Conservation (phyloP, 2,888 invertebrate genomes). For the Melinopterus prodromus region DNA sequence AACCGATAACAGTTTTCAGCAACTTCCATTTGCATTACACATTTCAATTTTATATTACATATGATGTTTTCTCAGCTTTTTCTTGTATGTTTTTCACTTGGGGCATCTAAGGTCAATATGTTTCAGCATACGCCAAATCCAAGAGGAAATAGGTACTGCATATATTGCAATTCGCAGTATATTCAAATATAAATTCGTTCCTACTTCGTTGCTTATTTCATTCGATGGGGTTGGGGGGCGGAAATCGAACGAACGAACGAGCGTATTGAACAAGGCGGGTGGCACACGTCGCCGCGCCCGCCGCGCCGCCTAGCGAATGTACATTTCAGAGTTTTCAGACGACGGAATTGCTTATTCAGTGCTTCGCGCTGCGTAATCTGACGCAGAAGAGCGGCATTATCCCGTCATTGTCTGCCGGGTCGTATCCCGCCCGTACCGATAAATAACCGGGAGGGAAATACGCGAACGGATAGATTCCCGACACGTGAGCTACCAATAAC, state of each 20-base stretch:
- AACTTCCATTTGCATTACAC: no score
- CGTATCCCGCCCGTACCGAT: background rate
- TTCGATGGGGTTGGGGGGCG: background rate
- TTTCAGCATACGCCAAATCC: background rate
- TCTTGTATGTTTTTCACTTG: background rate
- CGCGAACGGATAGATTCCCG: background rate
- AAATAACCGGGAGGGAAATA: background rate
- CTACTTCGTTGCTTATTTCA: background rate
- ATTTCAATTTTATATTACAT: no score
- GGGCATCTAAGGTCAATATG: background rate
- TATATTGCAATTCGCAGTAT: background rate
- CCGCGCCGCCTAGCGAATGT: background rate
- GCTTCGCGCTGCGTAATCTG: conserved; percentile 4
- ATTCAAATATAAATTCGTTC: background rate
- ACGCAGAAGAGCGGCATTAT: background rate
- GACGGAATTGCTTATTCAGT: background rate
- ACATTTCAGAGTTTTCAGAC: background rate
- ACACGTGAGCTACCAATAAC: background rate
- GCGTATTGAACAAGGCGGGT: background rate
- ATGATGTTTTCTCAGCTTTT: background rate
- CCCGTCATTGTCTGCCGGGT: background rate
- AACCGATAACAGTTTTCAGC: no score
- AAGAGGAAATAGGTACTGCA: background rate
- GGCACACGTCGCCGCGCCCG: background rate
- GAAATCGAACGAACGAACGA: conserved; percentile 4